Evolutionary conservation across 2,888 invertebrate species (phyloP), one percentile per base, ranked within the genome.

Genomic region (Macrophya alboannulata): DNA sequence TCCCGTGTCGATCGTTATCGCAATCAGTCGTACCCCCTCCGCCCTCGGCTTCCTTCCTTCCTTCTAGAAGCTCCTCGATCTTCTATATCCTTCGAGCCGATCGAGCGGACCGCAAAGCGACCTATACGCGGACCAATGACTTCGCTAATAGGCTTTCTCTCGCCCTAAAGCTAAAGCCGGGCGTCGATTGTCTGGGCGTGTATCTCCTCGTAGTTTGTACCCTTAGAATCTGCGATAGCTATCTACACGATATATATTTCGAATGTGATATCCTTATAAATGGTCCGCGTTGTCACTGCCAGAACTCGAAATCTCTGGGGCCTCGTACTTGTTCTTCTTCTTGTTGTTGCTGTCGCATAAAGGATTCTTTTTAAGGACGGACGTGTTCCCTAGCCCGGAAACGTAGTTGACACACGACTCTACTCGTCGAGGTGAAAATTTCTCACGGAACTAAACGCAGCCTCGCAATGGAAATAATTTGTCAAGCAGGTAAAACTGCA

Each of bases 1-100:
- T 85, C 82, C 72, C 82, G 31, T 85, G 85, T 85, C 85, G 85
- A 85, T 85, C 81, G 82, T 85, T 85, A 85, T 85, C 85, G 81
- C 71, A 71, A 74, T 77, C 85, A 79, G 77, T 79, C 25, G 85
- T 21, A 68, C 59, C 51, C 31, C 51, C 62, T 9, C n/a, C 10
- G 0, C 31, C 51, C 62, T 9, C n/a, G 9, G 0, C 68, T 37
- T n/a, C 68, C 83, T 4, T 9, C 12, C 9, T 25, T n/a, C 55
- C 40, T 40, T 62, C 77, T 5, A n/a, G 10, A 8, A 21, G n/a
- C 45, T 21, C 37, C 72, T 17, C 31, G 40, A 62, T 81, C 81
- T 65, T 43, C 81, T n/a, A 40, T 68, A 71, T 59, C 83, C 71
- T 31, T 68, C 9, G 31, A 83, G n/a, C 83, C 48, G 83, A 83